Conservation (phyloP, 2,888 invertebrate genomes). For the Drosophila ustulata region DNA sequence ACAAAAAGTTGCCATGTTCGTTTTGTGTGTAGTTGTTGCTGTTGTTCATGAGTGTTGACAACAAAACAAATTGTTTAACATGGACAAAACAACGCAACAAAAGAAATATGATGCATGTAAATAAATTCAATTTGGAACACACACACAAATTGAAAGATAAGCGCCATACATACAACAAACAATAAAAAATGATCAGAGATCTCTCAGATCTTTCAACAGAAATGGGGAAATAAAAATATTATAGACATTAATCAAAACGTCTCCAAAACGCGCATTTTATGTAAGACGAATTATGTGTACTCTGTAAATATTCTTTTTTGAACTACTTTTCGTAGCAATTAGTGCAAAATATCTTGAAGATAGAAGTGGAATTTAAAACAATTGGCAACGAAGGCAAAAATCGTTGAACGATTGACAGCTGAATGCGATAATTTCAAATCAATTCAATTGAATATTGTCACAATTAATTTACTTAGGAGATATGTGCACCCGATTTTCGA, state of each 20-base stretch:
- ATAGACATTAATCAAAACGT: slow-evolving; percentile 57
- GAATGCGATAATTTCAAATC: slow-evolving; percentile 80
- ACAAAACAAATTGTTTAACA: slow-evolving; percentile 79
- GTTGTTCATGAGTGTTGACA: slow-evolving; percentile 68
- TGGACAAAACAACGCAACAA: slow-evolving; percentile 60
- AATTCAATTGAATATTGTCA: slow-evolving; percentile 83
- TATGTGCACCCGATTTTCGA: slow-evolving; percentile 51
- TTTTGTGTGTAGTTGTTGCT: slow-evolving; percentile 35
- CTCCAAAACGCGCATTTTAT: background rate
- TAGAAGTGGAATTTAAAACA: slow-evolving; percentile 46
- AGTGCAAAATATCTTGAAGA: slow-evolving; percentile 10
- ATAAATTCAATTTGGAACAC: slow-evolving; percentile 72
- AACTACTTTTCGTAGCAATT: background rate
- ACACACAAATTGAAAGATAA: slow-evolving; percentile 50
- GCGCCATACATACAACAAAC: slow-evolving; percentile 34
- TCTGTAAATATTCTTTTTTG: slow-evolving; percentile 11
- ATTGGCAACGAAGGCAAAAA: slow-evolving; percentile 48
- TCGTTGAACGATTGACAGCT: slow-evolving; percentile 63
- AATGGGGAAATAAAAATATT: slow-evolving; percentile 57
- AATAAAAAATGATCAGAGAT: slow-evolving; percentile 48
- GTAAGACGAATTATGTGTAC: slow-evolving; percentile 24
- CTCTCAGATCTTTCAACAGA: slow-evolving; percentile 54
- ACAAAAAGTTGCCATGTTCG: slow-evolving; percentile 61
- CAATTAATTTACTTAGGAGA: slow-evolving; percentile 83
- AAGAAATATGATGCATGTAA: slow-evolving; percentile 81